These are phyloP conservation scores for Microctonus aethiopoides DNA, from an alignment of 2,888 invertebrate genomes.

Conservation along the genomic window DNA sequence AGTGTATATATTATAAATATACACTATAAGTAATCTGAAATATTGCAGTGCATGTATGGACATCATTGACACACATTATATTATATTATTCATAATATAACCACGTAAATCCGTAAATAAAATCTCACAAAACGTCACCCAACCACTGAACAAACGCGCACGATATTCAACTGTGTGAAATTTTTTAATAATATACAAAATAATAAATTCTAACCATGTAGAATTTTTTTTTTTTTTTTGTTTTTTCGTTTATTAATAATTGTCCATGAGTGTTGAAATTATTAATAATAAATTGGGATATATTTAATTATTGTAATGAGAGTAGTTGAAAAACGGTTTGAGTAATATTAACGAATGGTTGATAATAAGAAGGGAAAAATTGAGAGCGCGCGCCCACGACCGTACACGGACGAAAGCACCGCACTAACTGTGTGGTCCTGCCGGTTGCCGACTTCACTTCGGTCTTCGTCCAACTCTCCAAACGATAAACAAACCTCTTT, in stretches of 20 bases:
- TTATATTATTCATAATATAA: neutral
- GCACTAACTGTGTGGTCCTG: conserved; percentile 57
- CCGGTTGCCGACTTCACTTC: conserved; percentile 41
- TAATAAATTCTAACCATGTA: neutral
- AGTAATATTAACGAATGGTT: no score
- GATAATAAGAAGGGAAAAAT: conserved; percentile 9
- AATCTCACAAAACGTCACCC: no score
- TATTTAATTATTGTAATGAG: neutral
- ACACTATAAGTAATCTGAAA: neutral
- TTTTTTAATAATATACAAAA: neutral
- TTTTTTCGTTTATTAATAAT: no score
- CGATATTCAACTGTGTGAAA: no score
- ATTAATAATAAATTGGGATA: no score
- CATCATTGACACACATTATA: conserved; percentile 15
- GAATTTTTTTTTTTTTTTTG: no score
- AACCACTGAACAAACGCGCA: no score
- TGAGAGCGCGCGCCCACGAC: conserved; percentile 33
- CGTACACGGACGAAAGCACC: conserved; percentile 50
- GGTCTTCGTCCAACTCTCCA: no score
- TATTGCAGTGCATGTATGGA: neutral
- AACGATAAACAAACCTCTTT: conserved; percentile 65
- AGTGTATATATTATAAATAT: neutral
- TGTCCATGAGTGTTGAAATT: neutral
- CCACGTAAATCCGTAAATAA: neutral
- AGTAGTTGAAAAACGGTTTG: neutral